Evolutionary conservation across 2,888 invertebrate genomes (phyloP), one percentile per base, ranked within the genome.

Genomic region (Chrysodeixis includens): DNA sequence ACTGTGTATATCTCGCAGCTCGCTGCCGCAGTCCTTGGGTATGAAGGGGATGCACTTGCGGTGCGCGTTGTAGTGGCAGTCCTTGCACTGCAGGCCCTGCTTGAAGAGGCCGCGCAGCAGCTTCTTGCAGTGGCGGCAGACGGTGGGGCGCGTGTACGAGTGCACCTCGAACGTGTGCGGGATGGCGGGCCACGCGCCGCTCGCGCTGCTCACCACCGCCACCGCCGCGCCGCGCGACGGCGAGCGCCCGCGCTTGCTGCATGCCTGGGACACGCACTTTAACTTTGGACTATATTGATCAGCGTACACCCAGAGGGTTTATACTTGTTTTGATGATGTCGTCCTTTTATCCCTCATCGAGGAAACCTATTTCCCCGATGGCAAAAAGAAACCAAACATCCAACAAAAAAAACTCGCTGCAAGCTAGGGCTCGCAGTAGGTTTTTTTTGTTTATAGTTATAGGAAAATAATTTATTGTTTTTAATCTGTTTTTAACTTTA

Each of bases 81-180:
- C 99, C 92, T 98, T 97, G 93, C 99, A 99, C 92, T 99, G 99
- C 82, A 99, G 94, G 65, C 99, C 99, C 89, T 79, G 79, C 67
- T 98, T 98, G 95, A 99, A 99, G 57, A 99, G 95, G 0, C 99
- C 99, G 79, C 98, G 97, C 74, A 99, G 96, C 83, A 99, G 96
- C 94, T 99, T 99, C 94, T 99, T 98, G 96, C 99, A 99, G 91
- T 97, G 96, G 83, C 99, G 98, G 90, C 99, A 99, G 20, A 99
- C 97, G 0, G 99, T 99, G 62, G 99, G 99, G 57, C 98, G 96
- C 55, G 99, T 99, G 95, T 99, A 99, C 62, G 98, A 97, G 95
- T 99, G 99, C 75, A 99, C 96, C 86, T 98, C 98, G 94, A 99
- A 99, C 6, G 99, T 99, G 94, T 99, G 99, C 40, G 99, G 99